Percentiles rank a stretch among this genome's conserved stretches.
Evolutionary conservation across 2,797 vertebrate species (phyloP).

Genomic region (Leuciscus waleckii): DNA sequence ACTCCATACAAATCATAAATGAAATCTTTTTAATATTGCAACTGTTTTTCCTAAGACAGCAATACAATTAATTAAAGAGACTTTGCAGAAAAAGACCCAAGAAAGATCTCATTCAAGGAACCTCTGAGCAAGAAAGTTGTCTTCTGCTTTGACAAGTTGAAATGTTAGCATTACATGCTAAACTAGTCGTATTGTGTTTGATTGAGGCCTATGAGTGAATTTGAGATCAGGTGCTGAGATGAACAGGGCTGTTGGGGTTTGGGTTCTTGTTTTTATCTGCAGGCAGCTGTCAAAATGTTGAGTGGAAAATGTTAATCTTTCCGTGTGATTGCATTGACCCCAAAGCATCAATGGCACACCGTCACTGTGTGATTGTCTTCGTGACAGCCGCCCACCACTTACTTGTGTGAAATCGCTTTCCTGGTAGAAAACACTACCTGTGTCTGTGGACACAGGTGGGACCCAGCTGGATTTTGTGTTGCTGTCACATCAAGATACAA

Average conservation of each 20-base stretch:
- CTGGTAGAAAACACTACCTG: neutral
- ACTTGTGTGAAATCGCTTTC: constrained; percentile 7
- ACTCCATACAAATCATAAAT: neutral
- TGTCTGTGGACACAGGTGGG: neutral
- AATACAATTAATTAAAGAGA: neutral
- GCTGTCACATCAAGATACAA: constrained; percentile 2
- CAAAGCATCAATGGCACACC: constrained; percentile 71
- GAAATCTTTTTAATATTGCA: neutral
- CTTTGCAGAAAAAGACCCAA: neutral
- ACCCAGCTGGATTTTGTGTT: neutral
- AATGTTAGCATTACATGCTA: neutral
- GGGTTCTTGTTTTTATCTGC: constrained; percentile 24
- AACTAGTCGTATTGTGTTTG: neutral
- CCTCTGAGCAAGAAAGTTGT: neutral
- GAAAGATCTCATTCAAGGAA: neutral
- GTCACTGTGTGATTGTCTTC: constrained; percentile 24
- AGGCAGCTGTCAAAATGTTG: constrained; percentile 61
- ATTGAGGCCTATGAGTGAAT: neutral
- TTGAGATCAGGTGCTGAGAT: constrained; percentile 37
- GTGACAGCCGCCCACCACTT: neutral
- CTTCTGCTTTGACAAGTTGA: neutral
- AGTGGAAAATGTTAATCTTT: constrained; percentile 71
- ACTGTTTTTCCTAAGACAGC: neutral
- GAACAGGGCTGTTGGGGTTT: constrained; percentile 15
- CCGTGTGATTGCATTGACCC: constrained; percentile 74